A percentile compares a stretch with the other conserved stretches of the same genome.
Conservation (phyloP, 35 echinoderm and acorn worm species). For the Ophiothrix spiculata region DNA sequence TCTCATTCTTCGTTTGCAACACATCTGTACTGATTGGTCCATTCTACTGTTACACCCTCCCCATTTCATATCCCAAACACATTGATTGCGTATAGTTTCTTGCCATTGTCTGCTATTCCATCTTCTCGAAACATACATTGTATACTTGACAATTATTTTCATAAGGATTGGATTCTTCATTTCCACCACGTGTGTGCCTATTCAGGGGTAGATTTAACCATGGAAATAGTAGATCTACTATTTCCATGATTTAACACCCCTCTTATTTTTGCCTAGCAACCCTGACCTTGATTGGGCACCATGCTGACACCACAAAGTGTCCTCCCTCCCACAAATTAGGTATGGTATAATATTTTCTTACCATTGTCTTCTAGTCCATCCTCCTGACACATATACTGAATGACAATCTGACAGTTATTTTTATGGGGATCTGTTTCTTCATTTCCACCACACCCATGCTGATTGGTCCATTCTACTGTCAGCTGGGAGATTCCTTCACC, state of each 20-base stretch:
- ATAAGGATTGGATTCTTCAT: conserved; percentile 82
- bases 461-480: conserved; percentile 96
- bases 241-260: too few species aligned
- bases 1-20: conserved; percentile 80
- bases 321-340: neutral
- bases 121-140: conserved; percentile 97
- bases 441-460: conserved; percentile 91
- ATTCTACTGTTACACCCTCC: too few species aligned
- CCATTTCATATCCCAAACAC: too few species aligned
- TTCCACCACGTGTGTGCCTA: conserved; percentile 86
- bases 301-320: too few species aligned
- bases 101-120: conserved; percentile 38
- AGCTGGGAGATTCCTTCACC: conserved; percentile 59
- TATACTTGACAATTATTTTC: conserved; percentile 87
- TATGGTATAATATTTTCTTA: conserved; percentile 2
- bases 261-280: too few species aligned
- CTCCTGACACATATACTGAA: conserved; percentile 97
- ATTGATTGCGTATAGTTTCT: too few species aligned
- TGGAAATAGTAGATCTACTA: neutral
- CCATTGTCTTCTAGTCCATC: conserved; percentile 45
- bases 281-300: too few species aligned
- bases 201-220: neutral
- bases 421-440: conserved; percentile 96
- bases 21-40: too few species aligned
- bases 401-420: conserved; percentile 83